Evolutionary conservation across 2,113 vertebrate species (phyloP).

Genomic region (Bambusicola thoracicus): DNA sequence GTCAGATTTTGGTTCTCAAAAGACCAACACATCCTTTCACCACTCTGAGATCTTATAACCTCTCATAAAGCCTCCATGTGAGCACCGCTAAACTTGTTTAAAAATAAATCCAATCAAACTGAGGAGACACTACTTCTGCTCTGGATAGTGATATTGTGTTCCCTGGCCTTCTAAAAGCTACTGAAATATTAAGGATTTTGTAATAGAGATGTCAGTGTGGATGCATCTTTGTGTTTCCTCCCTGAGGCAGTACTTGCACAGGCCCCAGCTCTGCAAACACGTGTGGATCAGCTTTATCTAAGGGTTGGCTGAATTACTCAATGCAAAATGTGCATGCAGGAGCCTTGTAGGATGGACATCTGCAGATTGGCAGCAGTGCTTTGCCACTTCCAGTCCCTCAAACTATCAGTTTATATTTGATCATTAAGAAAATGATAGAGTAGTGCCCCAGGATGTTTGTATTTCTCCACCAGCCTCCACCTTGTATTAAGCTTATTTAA

Average conservation of each 20-base stretch:
- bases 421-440: background rate
- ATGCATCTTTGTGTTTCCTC: background rate
- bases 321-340: accelerated
- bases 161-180: background rate
- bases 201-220: background rate
- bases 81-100: background rate
- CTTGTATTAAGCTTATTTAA: background rate
- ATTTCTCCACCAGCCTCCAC: background rate
- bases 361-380: background rate
- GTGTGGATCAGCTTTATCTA: accelerated
- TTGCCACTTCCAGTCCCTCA: background rate
- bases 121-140: background rate
- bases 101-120: background rate
- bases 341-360: background rate
- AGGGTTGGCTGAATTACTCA: background rate
- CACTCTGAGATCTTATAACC: background rate
- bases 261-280: background rate
- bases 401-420: background rate
- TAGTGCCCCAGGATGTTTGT: accelerated
- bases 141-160: background rate
- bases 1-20: background rate
- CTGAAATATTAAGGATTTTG: background rate
- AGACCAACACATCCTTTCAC: background rate
- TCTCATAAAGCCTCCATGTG: background rate
- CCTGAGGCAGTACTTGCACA: accelerated